phyloP scores from a whole-genome alignment of 64 coral and sea anemone species.

The Dendronephthya gigantea region DNA sequence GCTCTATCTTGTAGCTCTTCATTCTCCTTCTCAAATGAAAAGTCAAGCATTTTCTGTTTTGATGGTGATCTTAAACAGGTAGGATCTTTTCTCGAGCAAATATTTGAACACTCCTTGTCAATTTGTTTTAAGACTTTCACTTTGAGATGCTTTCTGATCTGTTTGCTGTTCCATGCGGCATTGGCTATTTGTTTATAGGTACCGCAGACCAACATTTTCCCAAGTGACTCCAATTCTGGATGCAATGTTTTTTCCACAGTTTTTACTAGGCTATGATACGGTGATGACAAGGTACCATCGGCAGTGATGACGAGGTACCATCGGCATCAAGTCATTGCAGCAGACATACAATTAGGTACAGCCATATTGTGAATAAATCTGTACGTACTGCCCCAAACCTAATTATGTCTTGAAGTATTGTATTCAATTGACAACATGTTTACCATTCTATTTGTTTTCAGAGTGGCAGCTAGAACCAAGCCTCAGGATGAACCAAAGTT shows the following conservation, averaged over 20 bases:
- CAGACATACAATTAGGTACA: too few relatives aligned
- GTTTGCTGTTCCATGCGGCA: constrained; percentile 23
- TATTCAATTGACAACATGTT: too few relatives aligned
- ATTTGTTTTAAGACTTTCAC: constrained; percentile 26
- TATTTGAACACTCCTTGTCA: constrained; percentile 23
- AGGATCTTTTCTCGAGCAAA: not conserved
- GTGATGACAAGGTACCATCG: too few relatives aligned
- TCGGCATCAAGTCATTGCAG: too few relatives aligned
- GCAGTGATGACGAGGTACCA: too few relatives aligned
- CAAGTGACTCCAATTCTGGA: constrained; percentile 32
- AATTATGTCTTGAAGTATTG: too few relatives aligned
- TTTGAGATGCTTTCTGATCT: constrained; percentile 29
- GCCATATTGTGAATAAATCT: too few relatives aligned
- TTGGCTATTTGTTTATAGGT: constrained; percentile 25
- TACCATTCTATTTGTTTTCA: constrained; percentile 22
- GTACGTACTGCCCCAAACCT: too few relatives aligned
- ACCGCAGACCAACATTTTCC: constrained; percentile 28
- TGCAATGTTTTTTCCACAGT: constrained; percentile 23
- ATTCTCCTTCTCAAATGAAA: constrained; percentile 29
- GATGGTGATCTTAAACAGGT: constrained; percentile 36
- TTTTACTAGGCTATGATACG: constrained; percentile 45
- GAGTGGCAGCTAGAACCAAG: too few relatives aligned
- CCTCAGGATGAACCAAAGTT: too few relatives aligned
- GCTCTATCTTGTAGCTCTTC: constrained; percentile 25
- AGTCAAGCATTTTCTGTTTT: not conserved